A percentile compares a stretch with the other conserved stretches of the same genome.
Conservation (phyloP, 2,113 vertebrate species). For the Epinephelus fuscoguttatus region DNA sequence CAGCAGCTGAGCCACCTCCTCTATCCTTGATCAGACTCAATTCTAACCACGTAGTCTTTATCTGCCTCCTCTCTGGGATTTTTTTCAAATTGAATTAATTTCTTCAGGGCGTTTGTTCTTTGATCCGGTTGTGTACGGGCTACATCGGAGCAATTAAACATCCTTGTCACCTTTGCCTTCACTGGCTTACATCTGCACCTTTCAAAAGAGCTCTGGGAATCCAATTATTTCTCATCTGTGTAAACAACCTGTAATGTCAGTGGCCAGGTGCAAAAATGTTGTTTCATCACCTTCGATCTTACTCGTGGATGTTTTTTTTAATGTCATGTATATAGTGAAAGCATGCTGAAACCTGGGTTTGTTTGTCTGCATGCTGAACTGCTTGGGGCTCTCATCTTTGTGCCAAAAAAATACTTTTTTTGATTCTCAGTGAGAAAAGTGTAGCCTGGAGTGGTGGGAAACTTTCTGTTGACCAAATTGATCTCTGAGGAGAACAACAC, state of each 20-base stretch:
- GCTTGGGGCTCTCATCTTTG: constrained; percentile 47
- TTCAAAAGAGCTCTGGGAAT: constrained; percentile 64
- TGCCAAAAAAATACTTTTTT: constrained; percentile 33
- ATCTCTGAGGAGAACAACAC: constrained; percentile 60
- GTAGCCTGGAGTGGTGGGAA: constrained; percentile 48
- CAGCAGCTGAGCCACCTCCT: constrained; percentile 13
- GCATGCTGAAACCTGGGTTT: constrained; percentile 31
- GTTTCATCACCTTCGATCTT: constrained; percentile 41
- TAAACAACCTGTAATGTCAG: constrained; percentile 65
- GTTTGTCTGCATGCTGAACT: constrained; percentile 43
- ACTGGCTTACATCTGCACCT: constrained; percentile 19
- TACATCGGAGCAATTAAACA: constrained; percentile 17
- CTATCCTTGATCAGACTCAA: constrained; percentile 38
- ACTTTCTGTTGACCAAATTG: constrained; percentile 65
- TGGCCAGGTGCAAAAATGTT: constrained; percentile 39
- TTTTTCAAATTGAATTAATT: constrained; percentile 56
- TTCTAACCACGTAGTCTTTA: constrained; percentile 23
- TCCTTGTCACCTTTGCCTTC: constrained; percentile 40
- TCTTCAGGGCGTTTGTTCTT: constrained; percentile 36
- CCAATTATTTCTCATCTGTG: constrained; percentile 70
- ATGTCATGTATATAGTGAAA: constrained; percentile 42
- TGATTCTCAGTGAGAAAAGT: constrained; percentile 48
- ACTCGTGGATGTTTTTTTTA: constrained; percentile 12
- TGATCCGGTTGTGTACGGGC: constrained; percentile 26
- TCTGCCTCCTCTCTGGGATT: constrained; percentile 25